These are phyloP conservation scores for Oligia strigilis DNA, from an alignment of 2,888 invertebrate species.

Conservation along the genomic window DNA sequence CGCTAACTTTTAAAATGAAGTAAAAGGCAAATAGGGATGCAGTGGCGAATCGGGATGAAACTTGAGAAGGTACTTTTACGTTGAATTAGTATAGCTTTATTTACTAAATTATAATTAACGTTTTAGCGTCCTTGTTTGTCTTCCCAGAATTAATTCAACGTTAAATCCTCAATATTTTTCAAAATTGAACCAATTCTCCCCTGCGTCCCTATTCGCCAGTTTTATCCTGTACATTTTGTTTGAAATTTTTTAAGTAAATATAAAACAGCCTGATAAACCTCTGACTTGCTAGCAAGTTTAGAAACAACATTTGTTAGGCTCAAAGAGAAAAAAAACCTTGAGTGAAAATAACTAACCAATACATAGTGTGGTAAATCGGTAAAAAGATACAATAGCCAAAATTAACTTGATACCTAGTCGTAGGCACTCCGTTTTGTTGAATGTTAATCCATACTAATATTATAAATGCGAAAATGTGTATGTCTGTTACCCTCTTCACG, in stretches of 20 bases:
- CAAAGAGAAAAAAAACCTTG: constrained; percentile 8
- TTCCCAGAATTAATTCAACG: neutral
- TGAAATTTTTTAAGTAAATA: neutral
- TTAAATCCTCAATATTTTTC: neutral
- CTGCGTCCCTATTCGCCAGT: neutral
- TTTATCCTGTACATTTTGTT: neutral
- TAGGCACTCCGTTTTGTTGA: too few species aligned
- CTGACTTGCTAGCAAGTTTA: constrained; percentile 30
- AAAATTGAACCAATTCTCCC: neutral
- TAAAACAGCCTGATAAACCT: constrained; percentile 43
- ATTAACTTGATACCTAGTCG: neutral
- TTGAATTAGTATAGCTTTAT: neutral
- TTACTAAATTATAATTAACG: neutral
- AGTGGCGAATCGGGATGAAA: neutral
- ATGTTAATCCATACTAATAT: too few species aligned
- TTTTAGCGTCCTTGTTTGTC: neutral
- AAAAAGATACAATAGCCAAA: neutral
- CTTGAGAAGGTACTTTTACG: neutral
- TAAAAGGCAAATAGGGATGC: neutral
- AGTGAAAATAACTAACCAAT: neutral
- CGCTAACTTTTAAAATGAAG: neutral
- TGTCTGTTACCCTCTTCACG: too few species aligned
- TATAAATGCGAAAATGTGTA: too few species aligned
- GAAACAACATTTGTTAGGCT: constrained; percentile 33
- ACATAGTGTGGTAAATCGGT: neutral